phyloP scores from a whole-genome alignment of 2,888 invertebrate species.

The Drosophila maculinotata region DNA sequence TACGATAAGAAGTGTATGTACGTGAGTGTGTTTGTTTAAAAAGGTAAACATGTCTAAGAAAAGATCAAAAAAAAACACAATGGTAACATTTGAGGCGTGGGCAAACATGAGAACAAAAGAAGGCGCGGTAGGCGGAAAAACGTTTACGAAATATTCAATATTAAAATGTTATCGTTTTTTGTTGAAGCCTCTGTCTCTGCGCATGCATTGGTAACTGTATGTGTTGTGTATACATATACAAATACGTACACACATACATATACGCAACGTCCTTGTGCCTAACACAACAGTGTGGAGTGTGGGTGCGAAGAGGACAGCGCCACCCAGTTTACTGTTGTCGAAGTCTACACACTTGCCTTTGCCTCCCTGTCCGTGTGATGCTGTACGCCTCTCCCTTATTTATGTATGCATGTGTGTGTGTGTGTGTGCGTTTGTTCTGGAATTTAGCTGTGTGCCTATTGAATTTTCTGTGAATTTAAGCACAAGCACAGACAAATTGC shows the following conservation, averaged over 20 bases:
- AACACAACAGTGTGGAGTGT: slow-evolving; percentile 64
- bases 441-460: slow-evolving; percentile 77
- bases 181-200: slow-evolving; percentile 46
- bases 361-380: slow-evolving; percentile 44
- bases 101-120: slow-evolving; percentile 42
- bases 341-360: slow-evolving; percentile 75
- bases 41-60: slow-evolving; percentile 46
- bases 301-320: slow-evolving; percentile 29
- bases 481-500: slow-evolving; percentile 51
- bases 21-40: slow-evolving; percentile 23
- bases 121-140: slow-evolving; percentile 60
- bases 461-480: slow-evolving; percentile 62
- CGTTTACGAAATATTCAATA: slow-evolving; percentile 64
- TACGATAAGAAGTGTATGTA: slow-evolving; percentile 41
- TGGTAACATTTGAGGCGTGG: slow-evolving; percentile 6
- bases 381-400: slow-evolving; percentile 24
- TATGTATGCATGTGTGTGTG: slow-evolving; percentile 19
- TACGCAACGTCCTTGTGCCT: slow-evolving; percentile 76
- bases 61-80: slow-evolving; percentile 7
- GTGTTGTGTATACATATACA: too few relatives aligned
- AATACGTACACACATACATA: slow-evolving; percentile 18
- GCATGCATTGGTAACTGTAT: slow-evolving; percentile 57
- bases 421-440: slow-evolving; percentile 54
- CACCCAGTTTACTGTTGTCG: slow-evolving; percentile 72
- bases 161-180: slow-evolving; percentile 50